phyloP scores from a whole-genome alignment of 2,888 invertebrate species.

The Chalcis sispes region DNA sequence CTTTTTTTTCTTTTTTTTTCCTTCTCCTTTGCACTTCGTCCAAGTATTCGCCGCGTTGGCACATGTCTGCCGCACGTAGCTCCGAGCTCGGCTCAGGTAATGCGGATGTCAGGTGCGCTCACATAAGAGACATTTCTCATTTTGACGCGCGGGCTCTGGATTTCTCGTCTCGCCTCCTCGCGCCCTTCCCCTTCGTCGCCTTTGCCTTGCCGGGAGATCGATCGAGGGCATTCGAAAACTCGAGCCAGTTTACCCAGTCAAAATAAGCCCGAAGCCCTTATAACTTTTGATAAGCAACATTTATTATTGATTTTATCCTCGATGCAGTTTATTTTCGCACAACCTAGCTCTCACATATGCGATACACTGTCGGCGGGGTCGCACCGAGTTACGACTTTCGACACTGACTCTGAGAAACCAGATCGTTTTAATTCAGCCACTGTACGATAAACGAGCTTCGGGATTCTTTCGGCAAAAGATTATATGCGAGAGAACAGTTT shows the following conservation, averaged over 20 bases:
- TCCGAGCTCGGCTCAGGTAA: slow-evolving; percentile 39
- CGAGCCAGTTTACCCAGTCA: neutral
- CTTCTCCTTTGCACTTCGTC: slow-evolving; percentile 8
- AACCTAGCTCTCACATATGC: too few relatives aligned
- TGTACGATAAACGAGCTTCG: too few relatives aligned
- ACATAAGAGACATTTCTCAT: slow-evolving; percentile 45
- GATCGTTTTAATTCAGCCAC: neutral
- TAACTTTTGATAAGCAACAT: slow-evolving; percentile 24
- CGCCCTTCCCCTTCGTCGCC: too few relatives aligned
- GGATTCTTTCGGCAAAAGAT: too few relatives aligned
- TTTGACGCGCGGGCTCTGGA: neutral
- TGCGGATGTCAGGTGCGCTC: slow-evolving; percentile 48
- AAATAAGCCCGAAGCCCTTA: slow-evolving; percentile 25
- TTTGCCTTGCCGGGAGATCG: too few relatives aligned
- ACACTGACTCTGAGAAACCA: too few relatives aligned
- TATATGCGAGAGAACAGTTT: too few relatives aligned
- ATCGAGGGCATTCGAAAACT: slow-evolving; percentile 19
- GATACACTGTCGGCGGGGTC: too few relatives aligned
- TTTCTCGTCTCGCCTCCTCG: too few relatives aligned
- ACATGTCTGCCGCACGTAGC: slow-evolving; percentile 38
- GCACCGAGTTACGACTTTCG: too few relatives aligned
- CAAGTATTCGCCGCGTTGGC: slow-evolving; percentile 37
- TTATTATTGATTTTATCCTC: slow-evolving; percentile 31
- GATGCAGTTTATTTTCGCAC: slow-evolving; percentile 1
- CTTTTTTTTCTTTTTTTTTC: neutral